phyloP scores from a whole-genome alignment of 2,113 vertebrate genomes.

The Mobula hypostoma region DNA sequence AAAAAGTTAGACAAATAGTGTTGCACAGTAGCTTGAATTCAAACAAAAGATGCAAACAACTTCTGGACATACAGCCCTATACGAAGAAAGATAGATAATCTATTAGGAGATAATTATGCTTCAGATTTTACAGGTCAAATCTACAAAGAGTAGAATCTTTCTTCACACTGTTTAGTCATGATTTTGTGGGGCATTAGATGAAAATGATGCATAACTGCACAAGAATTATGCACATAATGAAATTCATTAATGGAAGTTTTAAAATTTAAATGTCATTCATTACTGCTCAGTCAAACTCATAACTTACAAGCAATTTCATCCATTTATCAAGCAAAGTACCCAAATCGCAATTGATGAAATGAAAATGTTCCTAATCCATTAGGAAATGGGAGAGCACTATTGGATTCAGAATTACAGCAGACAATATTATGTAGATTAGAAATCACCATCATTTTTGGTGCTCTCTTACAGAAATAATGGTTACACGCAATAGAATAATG shows the following conservation, averaged over 20 bases:
- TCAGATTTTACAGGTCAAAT: background rate
- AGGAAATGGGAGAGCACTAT: background rate
- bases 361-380: constrained; percentile 26
- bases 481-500: constrained; percentile 2
- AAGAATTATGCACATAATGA: constrained; percentile 16
- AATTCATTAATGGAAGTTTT: constrained; percentile 10
- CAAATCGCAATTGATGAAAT: constrained; percentile 18
- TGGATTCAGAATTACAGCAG: background rate
- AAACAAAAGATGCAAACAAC: background rate
- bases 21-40: background rate
- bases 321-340: constrained; percentile 29
- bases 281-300: background rate
- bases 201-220: background rate
- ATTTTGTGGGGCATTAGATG: background rate
- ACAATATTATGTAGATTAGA: constrained; percentile 26
- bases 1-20: background rate
- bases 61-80: background rate
- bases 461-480: constrained; percentile 29
- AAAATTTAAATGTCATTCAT: constrained; percentile 8
- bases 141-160: background rate
- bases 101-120: background rate
- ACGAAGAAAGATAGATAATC: background rate
- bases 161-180: background rate
- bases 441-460: constrained; percentile 11
- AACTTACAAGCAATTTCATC: constrained; percentile 35